phyloP scores from a whole-genome alignment of 2,888 invertebrate species.

The Acrobasis repandana region DNA sequence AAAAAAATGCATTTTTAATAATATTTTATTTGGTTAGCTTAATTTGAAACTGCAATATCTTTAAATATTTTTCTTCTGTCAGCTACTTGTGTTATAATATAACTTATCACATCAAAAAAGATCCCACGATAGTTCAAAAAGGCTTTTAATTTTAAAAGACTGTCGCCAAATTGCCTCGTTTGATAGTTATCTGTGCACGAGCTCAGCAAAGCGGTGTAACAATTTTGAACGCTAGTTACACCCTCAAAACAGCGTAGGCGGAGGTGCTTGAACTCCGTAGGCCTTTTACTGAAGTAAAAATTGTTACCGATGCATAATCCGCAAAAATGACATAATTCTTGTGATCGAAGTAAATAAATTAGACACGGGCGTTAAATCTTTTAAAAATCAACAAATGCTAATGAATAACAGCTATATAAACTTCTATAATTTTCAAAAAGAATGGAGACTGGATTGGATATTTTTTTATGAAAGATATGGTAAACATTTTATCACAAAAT shows the following conservation, averaged over 20 bases:
- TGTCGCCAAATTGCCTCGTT: conserved; percentile 31
- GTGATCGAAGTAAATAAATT: background rate
- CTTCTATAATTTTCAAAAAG: no score
- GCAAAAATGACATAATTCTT: conserved; percentile 3
- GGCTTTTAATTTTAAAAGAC: conserved; percentile 34
- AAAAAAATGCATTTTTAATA: no score
- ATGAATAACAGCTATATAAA: no score
- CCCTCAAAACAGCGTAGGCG: conserved; percentile 54
- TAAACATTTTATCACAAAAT: background rate
- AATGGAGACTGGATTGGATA: background rate
- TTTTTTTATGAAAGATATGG: background rate
- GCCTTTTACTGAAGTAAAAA: conserved; percentile 12
- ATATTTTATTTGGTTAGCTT: background rate
- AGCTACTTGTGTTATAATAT: background rate
- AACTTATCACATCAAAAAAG: no score
- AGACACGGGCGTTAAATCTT: background rate
- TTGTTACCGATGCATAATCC: conserved; percentile 11
- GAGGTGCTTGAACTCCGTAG: conserved; percentile 53
- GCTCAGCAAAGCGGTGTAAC: conserved; percentile 22
- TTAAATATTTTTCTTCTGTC: background rate
- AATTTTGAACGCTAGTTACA: conserved; percentile 52
- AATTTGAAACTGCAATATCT: conserved; percentile 3
- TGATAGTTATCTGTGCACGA: conserved; percentile 17
- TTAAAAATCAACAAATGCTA: background rate
- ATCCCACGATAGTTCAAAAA: conserved; percentile 25